Percentiles rank a stretch among this genome's conserved stretches.
phyloP scores from a whole-genome alignment of 2,797 vertebrate genomes.

The Myotis planiceps region DNA sequence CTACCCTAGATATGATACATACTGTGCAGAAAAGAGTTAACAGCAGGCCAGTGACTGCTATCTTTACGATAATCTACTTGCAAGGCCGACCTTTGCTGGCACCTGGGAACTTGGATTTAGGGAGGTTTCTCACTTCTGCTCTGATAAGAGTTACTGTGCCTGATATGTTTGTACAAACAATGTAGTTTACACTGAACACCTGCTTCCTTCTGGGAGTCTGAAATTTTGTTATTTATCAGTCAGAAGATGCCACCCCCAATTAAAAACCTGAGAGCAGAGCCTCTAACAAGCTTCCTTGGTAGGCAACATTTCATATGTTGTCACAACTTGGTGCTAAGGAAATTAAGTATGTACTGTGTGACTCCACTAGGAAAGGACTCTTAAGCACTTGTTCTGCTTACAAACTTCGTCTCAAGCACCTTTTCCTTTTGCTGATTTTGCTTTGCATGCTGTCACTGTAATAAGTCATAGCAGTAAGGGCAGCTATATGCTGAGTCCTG shows the following conservation, averaged over 20 bases:
- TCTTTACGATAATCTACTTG: neutral
- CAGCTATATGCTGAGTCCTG: neutral
- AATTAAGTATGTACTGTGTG: neutral
- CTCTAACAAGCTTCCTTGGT: neutral
- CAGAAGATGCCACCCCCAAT: neutral
- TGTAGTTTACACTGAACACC: neutral
- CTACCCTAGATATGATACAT: neutral
- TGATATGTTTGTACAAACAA: neutral
- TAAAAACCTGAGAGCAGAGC: neutral
- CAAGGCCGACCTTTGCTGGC: neutral
- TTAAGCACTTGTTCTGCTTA: neutral
- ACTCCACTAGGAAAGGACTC: slow-evolving; percentile 33
- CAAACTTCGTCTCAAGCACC: neutral
- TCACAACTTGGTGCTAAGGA: neutral
- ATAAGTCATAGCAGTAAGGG: neutral
- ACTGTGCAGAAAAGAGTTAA: neutral
- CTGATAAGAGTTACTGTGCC: neutral
- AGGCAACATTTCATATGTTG: neutral
- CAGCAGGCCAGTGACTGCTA: neutral
- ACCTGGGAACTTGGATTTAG: neutral
- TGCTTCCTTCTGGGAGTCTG: neutral
- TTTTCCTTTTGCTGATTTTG: slow-evolving; percentile 24
- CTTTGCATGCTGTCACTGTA: neutral
- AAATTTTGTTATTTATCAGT: slow-evolving; percentile 12
- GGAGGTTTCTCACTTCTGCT: neutral